Conservation (phyloP, 2,888 invertebrate species). For the Papilio demoleus region DNA sequence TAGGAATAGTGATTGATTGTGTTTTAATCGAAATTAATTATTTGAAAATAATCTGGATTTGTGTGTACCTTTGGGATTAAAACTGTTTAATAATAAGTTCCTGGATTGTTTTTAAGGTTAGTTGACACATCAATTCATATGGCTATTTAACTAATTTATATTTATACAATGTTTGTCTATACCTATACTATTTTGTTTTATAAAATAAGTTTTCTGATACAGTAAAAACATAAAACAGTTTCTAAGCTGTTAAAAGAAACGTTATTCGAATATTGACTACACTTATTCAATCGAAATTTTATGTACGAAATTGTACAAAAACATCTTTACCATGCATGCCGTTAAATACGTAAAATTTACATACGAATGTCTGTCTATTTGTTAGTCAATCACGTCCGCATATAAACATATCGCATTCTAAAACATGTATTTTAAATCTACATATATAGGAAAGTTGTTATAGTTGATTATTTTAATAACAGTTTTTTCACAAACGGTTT, state of each 20-base stretch:
- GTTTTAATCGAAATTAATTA: constrained; percentile 60
- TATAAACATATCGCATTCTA: constrained; percentile 4
- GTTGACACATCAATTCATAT: constrained; percentile 49
- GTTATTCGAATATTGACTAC: constrained; percentile 9
- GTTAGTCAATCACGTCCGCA: constrained; percentile 24
- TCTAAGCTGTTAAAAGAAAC: constrained; percentile 6
- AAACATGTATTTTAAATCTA: constrained; percentile 5
- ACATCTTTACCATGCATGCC: constrained; percentile 15
- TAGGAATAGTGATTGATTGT: constrained; percentile 64
- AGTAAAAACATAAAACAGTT: not conserved
- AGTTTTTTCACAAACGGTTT: not conserved
- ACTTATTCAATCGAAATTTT: constrained; percentile 5
- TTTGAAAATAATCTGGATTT: constrained; percentile 47
- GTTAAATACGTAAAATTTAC: constrained; percentile 35
- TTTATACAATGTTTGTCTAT: not conserved
- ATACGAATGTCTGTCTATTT: constrained; percentile 27
- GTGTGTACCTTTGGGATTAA: constrained; percentile 60
- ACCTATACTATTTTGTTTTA: not conserved
- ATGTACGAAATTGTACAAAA: constrained; percentile 17
- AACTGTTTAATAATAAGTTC: constrained; percentile 53
- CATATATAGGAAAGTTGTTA: constrained; percentile 11
- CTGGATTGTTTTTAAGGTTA: constrained; percentile 74
- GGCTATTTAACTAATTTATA: not conserved
- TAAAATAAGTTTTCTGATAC: too few species aligned
- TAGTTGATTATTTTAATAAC: constrained; percentile 5